Conservation (phyloP, 2,888 invertebrate species). For the Drosophila formosana region DNA sequence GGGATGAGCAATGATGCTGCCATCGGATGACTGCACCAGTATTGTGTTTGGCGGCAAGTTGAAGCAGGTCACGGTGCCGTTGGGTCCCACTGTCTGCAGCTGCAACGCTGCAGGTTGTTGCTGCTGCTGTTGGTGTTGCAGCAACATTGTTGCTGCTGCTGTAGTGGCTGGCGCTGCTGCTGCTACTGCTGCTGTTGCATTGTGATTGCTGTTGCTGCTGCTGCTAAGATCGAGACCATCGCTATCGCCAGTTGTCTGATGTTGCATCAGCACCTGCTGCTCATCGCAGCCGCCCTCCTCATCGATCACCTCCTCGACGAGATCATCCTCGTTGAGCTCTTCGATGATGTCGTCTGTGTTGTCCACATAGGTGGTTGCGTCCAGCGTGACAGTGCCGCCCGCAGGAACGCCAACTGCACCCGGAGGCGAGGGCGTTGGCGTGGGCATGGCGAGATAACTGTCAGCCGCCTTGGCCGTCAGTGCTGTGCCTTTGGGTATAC, state of each 20-base stretch:
- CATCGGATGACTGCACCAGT: constrained; percentile 79
- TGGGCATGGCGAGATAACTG: constrained; percentile 65
- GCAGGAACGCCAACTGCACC: constrained; percentile 24
- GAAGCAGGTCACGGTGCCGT: constrained; percentile 82
- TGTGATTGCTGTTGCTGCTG: constrained; percentile 39
- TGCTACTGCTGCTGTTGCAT: constrained; percentile 18
- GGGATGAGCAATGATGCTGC: constrained; percentile 77
- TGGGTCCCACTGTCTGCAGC: constrained; percentile 81
- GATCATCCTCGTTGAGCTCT: constrained; percentile 73
- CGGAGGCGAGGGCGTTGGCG: constrained; percentile 73
- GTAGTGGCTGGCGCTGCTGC: constrained; percentile 34
- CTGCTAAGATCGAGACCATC: constrained; percentile 52
- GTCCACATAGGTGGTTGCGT: constrained; percentile 46
- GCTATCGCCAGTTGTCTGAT: constrained; percentile 30
- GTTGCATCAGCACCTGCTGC: constrained; percentile 32
- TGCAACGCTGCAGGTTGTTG: constrained; percentile 65
- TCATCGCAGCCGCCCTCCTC: constrained; percentile 65
- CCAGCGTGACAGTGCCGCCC: constrained; percentile 37
- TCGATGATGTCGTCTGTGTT: constrained; percentile 69
- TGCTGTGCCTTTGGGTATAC: constrained; percentile 83
- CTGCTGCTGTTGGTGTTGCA: constrained; percentile 37
- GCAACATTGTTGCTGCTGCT: constrained; percentile 44
- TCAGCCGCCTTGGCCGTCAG: constrained; percentile 75
- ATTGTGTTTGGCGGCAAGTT: constrained; percentile 82
- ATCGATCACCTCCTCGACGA: constrained; percentile 78